A percentile compares a stretch with the other conserved stretches of the same genome.
These are phyloP conservation scores for Lobophora halterata DNA, from an alignment of 2,888 invertebrate species.

Conservation along the genomic window DNA sequence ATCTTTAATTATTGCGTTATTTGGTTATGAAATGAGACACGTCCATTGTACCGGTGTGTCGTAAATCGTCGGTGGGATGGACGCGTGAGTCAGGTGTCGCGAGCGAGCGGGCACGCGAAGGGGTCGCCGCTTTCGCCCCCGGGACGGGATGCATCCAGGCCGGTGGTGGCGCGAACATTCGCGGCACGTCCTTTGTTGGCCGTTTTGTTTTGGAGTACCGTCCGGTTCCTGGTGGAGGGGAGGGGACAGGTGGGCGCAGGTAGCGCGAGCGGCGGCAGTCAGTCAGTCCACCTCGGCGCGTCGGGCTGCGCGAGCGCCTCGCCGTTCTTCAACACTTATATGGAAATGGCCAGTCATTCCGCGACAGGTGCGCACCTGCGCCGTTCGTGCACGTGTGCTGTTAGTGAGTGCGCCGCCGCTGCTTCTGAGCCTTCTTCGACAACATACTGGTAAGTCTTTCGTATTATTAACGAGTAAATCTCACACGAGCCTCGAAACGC, in stretches of 20 bases:
- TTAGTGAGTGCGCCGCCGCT: constrained; percentile 75
- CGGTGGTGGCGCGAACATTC: constrained; percentile 74
- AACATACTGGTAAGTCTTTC: constrained; percentile 59
- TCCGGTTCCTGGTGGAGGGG: constrained; percentile 78
- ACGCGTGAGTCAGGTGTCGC: constrained; percentile 67
- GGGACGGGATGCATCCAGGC: constrained; percentile 41
- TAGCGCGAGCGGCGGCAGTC: constrained; percentile 69
- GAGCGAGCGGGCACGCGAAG: constrained; percentile 54
- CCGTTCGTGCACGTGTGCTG: constrained; percentile 78
- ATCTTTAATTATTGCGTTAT: constrained; percentile 41
- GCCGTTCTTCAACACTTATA: constrained; percentile 57
- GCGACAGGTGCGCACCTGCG: constrained; percentile 77
- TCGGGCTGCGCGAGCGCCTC: constrained; percentile 73
- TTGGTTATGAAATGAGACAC: constrained; percentile 39
- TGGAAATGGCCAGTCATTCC: constrained; percentile 76
- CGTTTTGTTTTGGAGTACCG: constrained; percentile 80
- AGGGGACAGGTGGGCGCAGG: constrained; percentile 78
- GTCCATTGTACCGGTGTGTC: constrained; percentile 31
- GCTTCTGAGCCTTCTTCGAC: constrained; percentile 44
- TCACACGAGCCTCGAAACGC: constrained; percentile 41
- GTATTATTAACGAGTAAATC: constrained; percentile 42
- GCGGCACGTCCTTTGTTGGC: constrained; percentile 80
- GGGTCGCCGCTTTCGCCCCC: constrained; percentile 50
- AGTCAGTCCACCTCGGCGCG: constrained; percentile 73
- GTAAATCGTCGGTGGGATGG: constrained; percentile 40